Percentiles rank a stretch among this genome's conserved stretches.
These are phyloP conservation scores for Mythimna lalbum DNA, from an alignment of 2,888 invertebrate species.

Conservation along the genomic window DNA sequence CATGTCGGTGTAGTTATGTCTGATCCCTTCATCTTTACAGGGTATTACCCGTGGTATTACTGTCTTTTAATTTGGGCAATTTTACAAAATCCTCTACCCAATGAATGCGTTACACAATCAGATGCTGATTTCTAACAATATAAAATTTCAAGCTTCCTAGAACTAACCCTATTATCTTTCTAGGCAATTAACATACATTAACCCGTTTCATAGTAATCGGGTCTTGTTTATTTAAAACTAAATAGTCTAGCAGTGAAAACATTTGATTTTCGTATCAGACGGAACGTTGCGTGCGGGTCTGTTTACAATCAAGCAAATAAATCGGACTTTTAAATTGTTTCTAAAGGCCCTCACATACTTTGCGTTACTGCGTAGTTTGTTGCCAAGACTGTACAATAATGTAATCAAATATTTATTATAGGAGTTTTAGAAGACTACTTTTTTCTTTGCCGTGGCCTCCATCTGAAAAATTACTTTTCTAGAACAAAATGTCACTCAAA, in stretches of 20 bases:
- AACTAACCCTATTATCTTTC: slow-evolving; percentile 8
- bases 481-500: no score
- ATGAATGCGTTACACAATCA: no score
- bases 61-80: no score
- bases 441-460: neutral
- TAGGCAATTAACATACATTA: slow-evolving; percentile 33
- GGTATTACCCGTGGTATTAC: no score
- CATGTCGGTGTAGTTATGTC: no score
- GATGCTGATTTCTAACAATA: no score
- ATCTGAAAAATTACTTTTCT: no score
- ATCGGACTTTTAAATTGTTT: slow-evolving; percentile 53
- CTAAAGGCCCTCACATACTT: slow-evolving; percentile 27
- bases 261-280: slow-evolving; percentile 41
- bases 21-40: no score
- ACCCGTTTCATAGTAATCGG: slow-evolving; percentile 24
- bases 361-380: slow-evolving; percentile 10
- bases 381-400: neutral
- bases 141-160: neutral
- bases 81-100: no score
- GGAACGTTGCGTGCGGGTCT: slow-evolving; percentile 51
- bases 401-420: no score
- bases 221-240: slow-evolving; percentile 31
- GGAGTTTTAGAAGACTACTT: neutral
- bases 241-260: slow-evolving; percentile 23
- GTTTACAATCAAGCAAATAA: slow-evolving; percentile 50